Evolutionary conservation across 2,113 vertebrate species (phyloP).

Genomic region (Dascyllus trimaculatus): DNA sequence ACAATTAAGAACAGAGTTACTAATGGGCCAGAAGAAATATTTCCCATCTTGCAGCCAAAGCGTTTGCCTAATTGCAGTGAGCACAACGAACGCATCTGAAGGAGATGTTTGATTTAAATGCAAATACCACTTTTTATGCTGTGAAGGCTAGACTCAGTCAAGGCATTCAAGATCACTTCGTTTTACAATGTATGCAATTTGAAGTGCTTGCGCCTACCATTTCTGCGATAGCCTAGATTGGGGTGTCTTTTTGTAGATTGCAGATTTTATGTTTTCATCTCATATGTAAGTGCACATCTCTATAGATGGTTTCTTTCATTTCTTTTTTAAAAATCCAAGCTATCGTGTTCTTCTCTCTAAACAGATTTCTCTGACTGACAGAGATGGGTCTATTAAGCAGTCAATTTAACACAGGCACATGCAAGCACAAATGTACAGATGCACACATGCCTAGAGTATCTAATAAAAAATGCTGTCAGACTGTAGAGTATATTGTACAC

Average conservation of each 20-base stretch:
- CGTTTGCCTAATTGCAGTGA: conserved; percentile 38
- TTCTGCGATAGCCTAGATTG: conserved; percentile 7
- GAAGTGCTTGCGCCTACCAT: conserved; percentile 16
- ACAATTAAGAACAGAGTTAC: conserved; percentile 35
- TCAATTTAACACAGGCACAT: not conserved
- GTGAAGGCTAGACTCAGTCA: conserved; percentile 14
- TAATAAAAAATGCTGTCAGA: not conserved
- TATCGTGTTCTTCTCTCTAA: not conserved
- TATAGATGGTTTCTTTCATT: conserved; percentile 16
- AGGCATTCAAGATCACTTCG: conserved; percentile 32
- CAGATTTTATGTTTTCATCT: conserved; percentile 16
- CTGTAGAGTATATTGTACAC: not conserved
- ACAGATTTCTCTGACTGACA: conserved; percentile 11
- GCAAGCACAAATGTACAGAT: not conserved
- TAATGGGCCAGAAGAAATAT: conserved; percentile 20
- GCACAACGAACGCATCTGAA: conserved; percentile 23
- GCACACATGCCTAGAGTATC: not conserved
- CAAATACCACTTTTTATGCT: conserved; percentile 30
- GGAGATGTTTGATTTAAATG: conserved; percentile 45
- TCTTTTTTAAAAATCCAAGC: not conserved
- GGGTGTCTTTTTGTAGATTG: conserved; percentile 25
- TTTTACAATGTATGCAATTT: not conserved
- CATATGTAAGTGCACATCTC: conserved; percentile 26
- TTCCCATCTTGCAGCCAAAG: conserved; percentile 25
- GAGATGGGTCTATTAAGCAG: conserved; percentile 24